phyloP scores from a whole-genome alignment of 1,140 invertebrate genomes.

The Drosophila pallidifrons region DNA sequence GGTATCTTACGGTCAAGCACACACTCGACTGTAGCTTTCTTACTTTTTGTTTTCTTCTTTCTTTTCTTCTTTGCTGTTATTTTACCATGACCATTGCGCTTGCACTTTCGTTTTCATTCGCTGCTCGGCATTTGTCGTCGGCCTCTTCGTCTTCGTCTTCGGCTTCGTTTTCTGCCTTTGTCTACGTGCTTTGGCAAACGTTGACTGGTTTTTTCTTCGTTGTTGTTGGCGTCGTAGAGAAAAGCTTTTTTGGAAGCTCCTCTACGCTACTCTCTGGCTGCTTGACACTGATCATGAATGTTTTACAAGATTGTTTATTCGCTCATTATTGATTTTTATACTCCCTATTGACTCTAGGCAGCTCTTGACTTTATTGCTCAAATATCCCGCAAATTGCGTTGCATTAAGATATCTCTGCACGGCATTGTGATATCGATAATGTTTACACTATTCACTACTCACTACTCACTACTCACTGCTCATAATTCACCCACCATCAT shows the following conservation, averaged over 20 bases:
- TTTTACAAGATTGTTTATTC: conserved; percentile 36
- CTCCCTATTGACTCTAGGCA: conserved; percentile 2
- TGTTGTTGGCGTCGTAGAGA: background rate
- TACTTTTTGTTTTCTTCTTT: background rate
- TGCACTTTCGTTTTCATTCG: conserved; percentile 61
- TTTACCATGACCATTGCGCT: conserved; percentile 19
- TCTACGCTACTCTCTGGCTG: background rate
- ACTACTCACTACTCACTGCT: too few relatives aligned
- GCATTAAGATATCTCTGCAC: conserved; percentile 1
- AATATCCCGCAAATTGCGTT: conserved; percentile 9
- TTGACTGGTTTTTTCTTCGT: conserved; percentile 11
- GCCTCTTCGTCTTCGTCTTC: background rate
- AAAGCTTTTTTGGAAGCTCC: conserved; percentile 33
- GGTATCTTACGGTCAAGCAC: too few relatives aligned
- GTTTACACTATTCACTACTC: background rate
- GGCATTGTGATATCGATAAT: background rate
- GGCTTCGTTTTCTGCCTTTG: background rate
- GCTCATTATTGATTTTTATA: conserved; percentile 31
- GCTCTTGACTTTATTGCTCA: conserved; percentile 22
- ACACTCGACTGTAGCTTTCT: background rate
- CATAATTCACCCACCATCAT: background rate
- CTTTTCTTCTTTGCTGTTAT: background rate
- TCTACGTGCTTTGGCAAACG: conserved; percentile 44
- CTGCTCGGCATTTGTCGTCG: background rate
- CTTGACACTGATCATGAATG: conserved; percentile 37